A percentile compares a stretch with the other conserved stretches of the same genome.
These are phyloP conservation scores for Lochmaea crataegi DNA, from an alignment of 2,888 invertebrate species.

Conservation along the genomic window DNA sequence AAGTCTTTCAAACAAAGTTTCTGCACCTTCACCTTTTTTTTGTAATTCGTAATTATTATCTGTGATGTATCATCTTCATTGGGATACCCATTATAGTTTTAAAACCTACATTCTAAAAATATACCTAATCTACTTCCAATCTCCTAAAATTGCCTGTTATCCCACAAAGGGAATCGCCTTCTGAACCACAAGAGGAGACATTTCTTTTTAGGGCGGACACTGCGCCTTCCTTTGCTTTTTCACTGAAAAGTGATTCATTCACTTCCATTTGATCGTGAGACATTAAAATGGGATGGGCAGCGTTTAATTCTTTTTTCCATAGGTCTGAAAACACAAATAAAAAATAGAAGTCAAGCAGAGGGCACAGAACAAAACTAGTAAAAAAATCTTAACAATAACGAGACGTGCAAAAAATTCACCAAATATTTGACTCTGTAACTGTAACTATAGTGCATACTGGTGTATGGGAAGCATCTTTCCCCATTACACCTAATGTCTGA, in stretches of 20 bases:
- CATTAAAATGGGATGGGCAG: constrained; percentile 71
- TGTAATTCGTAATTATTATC: neutral
- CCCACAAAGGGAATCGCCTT: constrained; percentile 76
- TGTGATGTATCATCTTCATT: neutral
- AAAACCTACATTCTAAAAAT: neutral
- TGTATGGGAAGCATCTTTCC: too few relatives aligned
- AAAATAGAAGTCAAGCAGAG: neutral
- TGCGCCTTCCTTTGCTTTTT: constrained; percentile 79
- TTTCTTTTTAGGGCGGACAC: constrained; percentile 76
- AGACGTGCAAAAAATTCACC: too few relatives aligned
- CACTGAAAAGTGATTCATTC: constrained; percentile 75
- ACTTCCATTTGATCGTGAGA: constrained; percentile 79
- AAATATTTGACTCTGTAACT: too few relatives aligned
- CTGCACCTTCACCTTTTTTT: too few relatives aligned
- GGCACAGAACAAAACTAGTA: neutral
- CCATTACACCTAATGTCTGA: too few relatives aligned
- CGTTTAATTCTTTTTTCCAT: constrained; percentile 77
- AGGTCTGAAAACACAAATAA: constrained; percentile 62
- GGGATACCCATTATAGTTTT: neutral
- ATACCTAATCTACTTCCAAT: constrained; percentile 76
- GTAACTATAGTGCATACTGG: too few relatives aligned
- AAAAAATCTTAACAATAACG: too few relatives aligned
- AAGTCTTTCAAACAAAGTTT: too few relatives aligned
- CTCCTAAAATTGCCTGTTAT: constrained; percentile 83
- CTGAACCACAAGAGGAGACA: constrained; percentile 69